Base-by-base conservation (phyloP, 1,140 invertebrate genomes). In the Hylyphantes graminicola region DNA sequence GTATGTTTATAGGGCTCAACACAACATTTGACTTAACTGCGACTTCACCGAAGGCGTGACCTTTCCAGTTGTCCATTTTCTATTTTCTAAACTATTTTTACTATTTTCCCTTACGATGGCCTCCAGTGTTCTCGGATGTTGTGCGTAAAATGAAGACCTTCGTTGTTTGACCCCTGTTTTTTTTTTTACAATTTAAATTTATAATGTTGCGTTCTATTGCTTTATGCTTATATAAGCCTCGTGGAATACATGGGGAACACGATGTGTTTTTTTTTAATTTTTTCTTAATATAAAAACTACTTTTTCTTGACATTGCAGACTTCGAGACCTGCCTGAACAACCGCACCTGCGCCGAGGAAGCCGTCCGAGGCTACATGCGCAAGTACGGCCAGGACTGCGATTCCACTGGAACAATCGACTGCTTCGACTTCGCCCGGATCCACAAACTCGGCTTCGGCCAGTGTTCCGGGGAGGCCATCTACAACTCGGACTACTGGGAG, bases 331-430 rank as follows among this genome's bases (percentile, higher is more conserved):
- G 95, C 88, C 92, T 93, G 6, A 93, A 92, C 76, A 93, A 96
- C 87, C 92, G 93, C 4, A 92, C 91, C 77, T 97, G 95, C 87
- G 93, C 95, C 7, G 94, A 94, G 17, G 88, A 91, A 68, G 89
- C 94, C 5, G 93, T 96, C 57, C 92, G 93, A 89, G 92, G 92
- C 48, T 97, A 96, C 89, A 96, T 96, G 95, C 89, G 89, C 35
- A 95, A 93, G 91, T 96, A 93, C 88, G 92, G 91, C 87, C 91
- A 95, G 93, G 95, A 96, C 90, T 96, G 95, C 88, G 96, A 96
- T 87, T 91, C 91, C 3, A 95, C 96, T 87, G 93, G 93, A 4
- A 87, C 87, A 68, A 91, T 97, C 54, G 92, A 96, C 89, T 96
- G 95, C 87, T 93, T 93, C 72, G 95, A 97, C 89, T 96, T 93